Conservation (phyloP, 2,797 vertebrate genomes). For the Psittacula echo region DNA sequence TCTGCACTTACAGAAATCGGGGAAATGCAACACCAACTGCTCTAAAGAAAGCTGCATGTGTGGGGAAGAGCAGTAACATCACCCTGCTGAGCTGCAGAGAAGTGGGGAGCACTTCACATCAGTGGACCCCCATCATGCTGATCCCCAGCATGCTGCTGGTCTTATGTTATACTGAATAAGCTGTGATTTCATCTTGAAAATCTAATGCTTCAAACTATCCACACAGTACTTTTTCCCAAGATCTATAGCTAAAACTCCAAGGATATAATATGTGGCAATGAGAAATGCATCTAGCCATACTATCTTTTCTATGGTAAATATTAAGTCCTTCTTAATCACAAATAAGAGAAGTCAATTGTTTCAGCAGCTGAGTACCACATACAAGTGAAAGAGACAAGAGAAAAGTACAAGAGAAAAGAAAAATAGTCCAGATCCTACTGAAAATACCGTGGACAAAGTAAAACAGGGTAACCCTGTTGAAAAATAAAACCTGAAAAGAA, state of each 20-base stretch:
- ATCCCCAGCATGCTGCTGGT: fast-evolving
- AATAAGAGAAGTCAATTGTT: neutral
- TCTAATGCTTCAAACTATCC: neutral
- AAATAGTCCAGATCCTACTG: neutral
- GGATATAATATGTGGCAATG: neutral
- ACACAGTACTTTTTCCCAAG: neutral
- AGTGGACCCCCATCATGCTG: fast-evolving
- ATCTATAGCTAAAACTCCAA: neutral
- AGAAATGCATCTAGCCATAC: neutral
- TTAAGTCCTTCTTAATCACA: neutral
- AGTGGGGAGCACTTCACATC: fast-evolving
- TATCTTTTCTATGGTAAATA: neutral
- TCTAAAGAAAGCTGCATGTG: fast-evolving
- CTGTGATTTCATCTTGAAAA: neutral
- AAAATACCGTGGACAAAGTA: neutral
- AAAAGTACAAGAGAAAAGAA: neutral
- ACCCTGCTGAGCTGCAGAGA: neutral
- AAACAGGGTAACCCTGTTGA: neutral
- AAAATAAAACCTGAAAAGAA: neutral
- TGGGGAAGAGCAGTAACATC: neutral
- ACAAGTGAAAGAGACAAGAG: neutral
- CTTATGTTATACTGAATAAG: neutral
- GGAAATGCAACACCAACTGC: neutral
- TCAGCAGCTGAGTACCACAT: neutral
- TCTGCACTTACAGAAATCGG: fast-evolving